phyloP scores from a whole-genome alignment of 1,140 invertebrate species.

The Stenopsyche tienmushanensis region DNA sequence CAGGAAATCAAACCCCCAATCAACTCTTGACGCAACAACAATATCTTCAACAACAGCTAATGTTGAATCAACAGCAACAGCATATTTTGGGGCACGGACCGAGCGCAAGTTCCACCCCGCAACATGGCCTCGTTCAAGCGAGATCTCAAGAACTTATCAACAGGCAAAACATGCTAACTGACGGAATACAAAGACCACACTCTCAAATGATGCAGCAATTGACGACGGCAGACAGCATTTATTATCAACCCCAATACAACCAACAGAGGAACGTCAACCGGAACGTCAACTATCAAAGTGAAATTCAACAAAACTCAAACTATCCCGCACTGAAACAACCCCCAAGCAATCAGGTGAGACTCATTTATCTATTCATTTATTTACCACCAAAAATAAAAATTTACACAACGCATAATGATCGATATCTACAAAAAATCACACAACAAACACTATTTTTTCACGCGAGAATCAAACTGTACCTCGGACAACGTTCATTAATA shows the following conservation, averaged over 20 bases:
- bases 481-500: neutral
- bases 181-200: constrained; percentile 28
- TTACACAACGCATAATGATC: neutral
- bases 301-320: constrained; percentile 18
- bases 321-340: constrained; percentile 9
- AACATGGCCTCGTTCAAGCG: constrained; percentile 47
- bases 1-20: constrained; percentile 38
- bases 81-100: constrained; percentile 36
- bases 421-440: neutral
- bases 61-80: constrained; percentile 51
- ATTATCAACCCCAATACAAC: constrained; percentile 38
- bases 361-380: neutral
- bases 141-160: constrained; percentile 59
- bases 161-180: constrained; percentile 45
- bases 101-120: constrained; percentile 36
- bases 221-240: constrained; percentile 35
- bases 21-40: constrained; percentile 47
- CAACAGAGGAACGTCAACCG: constrained; percentile 13
- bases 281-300: constrained; percentile 24
- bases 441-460: too few relatives aligned
- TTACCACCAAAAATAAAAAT: constrained; percentile 1
- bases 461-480: constrained; percentile 1
- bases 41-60: constrained; percentile 49
- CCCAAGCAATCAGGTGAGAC: constrained; percentile 13
- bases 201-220: constrained; percentile 34